Percentiles rank a stretch among this genome's conserved stretches.
These are phyloP conservation scores for Macrosoma leucophasiata DNA, from an alignment of 2,888 invertebrate genomes.

Conservation along the genomic window DNA sequence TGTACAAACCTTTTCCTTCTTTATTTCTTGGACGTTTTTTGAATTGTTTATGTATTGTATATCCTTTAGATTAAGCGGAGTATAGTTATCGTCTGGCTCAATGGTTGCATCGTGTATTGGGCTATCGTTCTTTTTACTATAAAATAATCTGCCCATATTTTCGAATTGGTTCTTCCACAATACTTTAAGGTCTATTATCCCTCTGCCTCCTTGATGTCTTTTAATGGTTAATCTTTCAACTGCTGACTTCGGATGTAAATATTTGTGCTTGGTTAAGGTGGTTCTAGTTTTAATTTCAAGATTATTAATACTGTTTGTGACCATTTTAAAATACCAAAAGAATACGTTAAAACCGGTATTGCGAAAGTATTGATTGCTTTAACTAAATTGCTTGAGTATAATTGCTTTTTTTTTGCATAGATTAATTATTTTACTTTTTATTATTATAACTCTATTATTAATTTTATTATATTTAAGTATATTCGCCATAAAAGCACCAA, in stretches of 20 bases:
- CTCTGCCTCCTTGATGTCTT: constrained; percentile 1
- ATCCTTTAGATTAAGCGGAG: constrained; percentile 3
- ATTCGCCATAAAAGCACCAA: too few species aligned
- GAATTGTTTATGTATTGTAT: too few species aligned
- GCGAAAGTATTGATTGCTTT: constrained; percentile 2
- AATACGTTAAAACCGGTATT: constrained; percentile 1
- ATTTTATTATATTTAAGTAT: too few species aligned
- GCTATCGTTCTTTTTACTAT: not conserved
- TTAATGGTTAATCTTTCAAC: constrained; percentile 3
- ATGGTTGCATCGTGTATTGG: not conserved
- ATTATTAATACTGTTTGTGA: not conserved
- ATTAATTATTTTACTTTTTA: too few species aligned
- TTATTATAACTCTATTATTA: too few species aligned
- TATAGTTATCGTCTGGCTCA: not conserved
- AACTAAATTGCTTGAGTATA: not conserved
- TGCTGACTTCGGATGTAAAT: constrained; percentile 4
- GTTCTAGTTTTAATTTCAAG: not conserved
- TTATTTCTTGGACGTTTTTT: too few species aligned
- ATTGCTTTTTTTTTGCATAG: constrained; percentile 4
- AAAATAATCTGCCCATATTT: not conserved
- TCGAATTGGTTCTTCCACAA: constrained; percentile 2
- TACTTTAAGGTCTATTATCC: not conserved
- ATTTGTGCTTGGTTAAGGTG: constrained; percentile 2
- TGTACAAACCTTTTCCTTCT: not conserved
- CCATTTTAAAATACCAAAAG: constrained; percentile 1